Evolutionary conservation across 2,888 invertebrate species (phyloP), one percentile per base, ranked within the genome.

Genomic region (Volucella zonaria): DNA sequence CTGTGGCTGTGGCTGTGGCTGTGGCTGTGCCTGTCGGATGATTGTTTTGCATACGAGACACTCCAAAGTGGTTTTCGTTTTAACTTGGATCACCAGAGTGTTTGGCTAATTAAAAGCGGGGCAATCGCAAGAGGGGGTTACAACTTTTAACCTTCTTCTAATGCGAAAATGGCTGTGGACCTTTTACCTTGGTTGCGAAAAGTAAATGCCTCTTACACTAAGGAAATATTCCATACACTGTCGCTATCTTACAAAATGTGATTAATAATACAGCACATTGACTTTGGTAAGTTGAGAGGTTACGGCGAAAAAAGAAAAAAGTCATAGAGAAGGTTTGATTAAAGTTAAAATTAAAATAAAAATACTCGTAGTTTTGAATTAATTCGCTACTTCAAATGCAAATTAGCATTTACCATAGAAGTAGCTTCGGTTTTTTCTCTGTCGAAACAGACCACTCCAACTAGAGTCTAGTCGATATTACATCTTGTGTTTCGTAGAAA

Each of bases 141-240:
- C 56, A 23, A 56, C 12, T 15, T 42, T 58, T 74, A 51, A 67
- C 75, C 75, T 75, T 75, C 58, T 31, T 31, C 31, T 31, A 49
- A 31, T 66, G 64, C 42, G 64, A 47, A 64, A 67, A 59, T 15
- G 23, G n/a, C 42, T 66, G 56, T 42, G 42, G 31, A 54, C 64
- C 74, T 74, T 74, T 74, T 74, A 66, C 74, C 61, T 74, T 74
- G 42, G 38, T 40, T 62, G n/a, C 47, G n/a, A 23, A 47, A 62
- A 38, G 18, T 54, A 2, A 64, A 8, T 3, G 18, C 8, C 52
- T 61, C 11, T 31, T 12, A 11, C 14, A 54, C 40, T 42, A 18
- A 54, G 56, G 47, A 62, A 45, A 56, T 15, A n/a, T 18, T 47
- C 31, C 11, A n/a, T 15, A 8, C 8, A 23, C 40, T 31, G 31